Conservation (phyloP, 2,113 vertebrate genomes). For the Brienomyrus longianalis region DNA sequence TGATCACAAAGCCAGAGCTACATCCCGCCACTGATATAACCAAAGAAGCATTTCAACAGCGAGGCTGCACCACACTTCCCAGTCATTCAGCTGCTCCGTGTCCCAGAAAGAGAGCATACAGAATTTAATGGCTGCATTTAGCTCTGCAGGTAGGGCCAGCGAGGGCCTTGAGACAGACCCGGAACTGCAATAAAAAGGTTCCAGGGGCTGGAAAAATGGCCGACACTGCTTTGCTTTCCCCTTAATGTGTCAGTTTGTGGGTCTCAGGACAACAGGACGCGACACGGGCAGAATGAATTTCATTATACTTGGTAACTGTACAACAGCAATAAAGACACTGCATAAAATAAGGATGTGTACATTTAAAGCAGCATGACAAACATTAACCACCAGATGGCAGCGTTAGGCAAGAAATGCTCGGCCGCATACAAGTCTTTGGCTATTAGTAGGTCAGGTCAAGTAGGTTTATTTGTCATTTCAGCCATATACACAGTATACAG, state of each 20-base stretch:
- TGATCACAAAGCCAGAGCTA: not conserved
- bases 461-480: not conserved
- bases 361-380: not conserved
- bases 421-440: not conserved
- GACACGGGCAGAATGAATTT: not conserved
- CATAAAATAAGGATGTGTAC: not conserved
- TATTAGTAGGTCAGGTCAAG: not conserved
- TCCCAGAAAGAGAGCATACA: not conserved
- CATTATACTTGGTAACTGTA: not conserved
- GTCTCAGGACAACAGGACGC: not conserved
- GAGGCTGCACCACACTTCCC: not conserved
- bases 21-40: not conserved
- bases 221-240: not conserved
- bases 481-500: not conserved
- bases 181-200: not conserved
- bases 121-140: not conserved
- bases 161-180: not conserved
- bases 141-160: not conserved
- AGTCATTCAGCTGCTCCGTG: not conserved
- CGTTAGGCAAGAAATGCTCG: not conserved
- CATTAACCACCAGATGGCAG: not conserved
- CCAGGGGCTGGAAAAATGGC: not conserved
- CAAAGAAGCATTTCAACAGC: not conserved
- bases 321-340: not conserved
- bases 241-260: not conserved